Evolutionary conservation across 2,797 vertebrate species (phyloP).

Genomic region (Capromys pilorides): DNA sequence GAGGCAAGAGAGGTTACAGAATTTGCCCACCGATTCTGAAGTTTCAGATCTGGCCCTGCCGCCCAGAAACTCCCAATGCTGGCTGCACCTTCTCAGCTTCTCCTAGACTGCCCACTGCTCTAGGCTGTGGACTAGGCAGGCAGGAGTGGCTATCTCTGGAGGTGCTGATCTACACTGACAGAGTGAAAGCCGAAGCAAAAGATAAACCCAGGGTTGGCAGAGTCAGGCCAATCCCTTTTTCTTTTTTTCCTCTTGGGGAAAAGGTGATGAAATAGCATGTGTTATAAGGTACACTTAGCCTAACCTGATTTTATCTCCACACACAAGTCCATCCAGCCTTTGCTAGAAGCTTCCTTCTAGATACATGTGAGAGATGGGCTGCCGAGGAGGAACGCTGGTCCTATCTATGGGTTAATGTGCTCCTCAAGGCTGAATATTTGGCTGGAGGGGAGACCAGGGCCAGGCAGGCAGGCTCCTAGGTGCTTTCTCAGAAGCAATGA

Average conservation of each 20-base stretch:
- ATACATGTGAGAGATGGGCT: neutral
- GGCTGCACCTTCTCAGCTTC: neutral
- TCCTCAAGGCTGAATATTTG: neutral
- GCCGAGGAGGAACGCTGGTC: neutral
- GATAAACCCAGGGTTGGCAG: neutral
- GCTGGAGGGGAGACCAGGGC: neutral
- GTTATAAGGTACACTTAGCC: neutral
- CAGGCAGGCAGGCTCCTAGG: neutral
- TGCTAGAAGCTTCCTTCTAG: constrained; percentile 6
- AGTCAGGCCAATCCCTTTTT: neutral
- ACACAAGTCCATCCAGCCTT: neutral
- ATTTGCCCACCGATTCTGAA: neutral
- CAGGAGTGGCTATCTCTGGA: neutral
- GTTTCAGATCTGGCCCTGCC: neutral
- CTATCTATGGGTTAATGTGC: neutral
- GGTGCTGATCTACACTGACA: neutral
- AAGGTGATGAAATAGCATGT: constrained; percentile 9
- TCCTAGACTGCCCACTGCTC: neutral
- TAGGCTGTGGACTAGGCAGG: neutral
- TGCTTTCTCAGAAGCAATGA: neutral
- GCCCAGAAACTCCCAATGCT: rapidly evolving
- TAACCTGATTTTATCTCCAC: neutral
- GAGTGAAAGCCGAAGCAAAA: neutral
- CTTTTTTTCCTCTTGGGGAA: neutral
- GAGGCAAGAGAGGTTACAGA: neutral